A percentile compares a stretch with the other conserved stretches of the same genome.
These are phyloP conservation scores for Phoxinus phoxinus DNA, from an alignment of 2,113 vertebrate species.

Conservation along the genomic window DNA sequence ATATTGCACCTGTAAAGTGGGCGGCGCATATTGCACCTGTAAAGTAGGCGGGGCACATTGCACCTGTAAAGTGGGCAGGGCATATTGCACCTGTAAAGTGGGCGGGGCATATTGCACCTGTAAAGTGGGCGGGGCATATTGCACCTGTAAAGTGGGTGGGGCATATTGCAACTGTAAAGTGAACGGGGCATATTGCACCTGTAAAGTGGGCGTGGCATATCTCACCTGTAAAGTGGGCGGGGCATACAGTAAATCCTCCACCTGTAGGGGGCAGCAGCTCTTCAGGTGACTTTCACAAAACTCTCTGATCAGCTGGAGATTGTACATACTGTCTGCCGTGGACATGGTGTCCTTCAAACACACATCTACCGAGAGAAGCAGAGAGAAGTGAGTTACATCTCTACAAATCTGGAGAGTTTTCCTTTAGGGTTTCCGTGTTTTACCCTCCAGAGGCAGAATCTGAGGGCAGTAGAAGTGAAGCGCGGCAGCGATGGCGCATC, in stretches of 20 bases:
- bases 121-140: slow-evolving; percentile 51
- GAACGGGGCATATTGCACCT: neutral
- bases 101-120: slow-evolving; percentile 70
- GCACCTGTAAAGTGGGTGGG: neutral
- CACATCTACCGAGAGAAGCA: slow-evolving; percentile 75
- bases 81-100: neutral
- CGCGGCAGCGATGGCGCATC: slow-evolving; percentile 84
- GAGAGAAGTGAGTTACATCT: neutral
- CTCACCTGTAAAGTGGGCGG: slow-evolving; percentile 81
- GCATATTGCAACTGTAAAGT: neutral
- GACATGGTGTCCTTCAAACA: slow-evolving; percentile 95
- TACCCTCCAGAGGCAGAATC: slow-evolving; percentile 85
- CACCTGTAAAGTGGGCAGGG: too few species aligned
- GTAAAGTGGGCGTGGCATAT: neutral
- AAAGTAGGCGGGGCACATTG: too few species aligned
- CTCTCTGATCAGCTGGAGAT: slow-evolving; percentile 86
- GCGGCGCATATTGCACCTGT: neutral
- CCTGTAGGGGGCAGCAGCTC: slow-evolving; percentile 81
- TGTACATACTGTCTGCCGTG: slow-evolving; percentile 89
- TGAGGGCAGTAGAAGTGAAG: slow-evolving; percentile 88
- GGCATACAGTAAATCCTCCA: slow-evolving; percentile 89
- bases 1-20: too few species aligned
- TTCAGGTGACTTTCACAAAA: slow-evolving; percentile 81
- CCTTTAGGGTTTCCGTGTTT: neutral
- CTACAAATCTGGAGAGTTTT: neutral